Evolutionary conservation across 2,888 invertebrate species (phyloP), one percentile per base, ranked within the genome.

Genomic region (Leucophenga maculata): DNA sequence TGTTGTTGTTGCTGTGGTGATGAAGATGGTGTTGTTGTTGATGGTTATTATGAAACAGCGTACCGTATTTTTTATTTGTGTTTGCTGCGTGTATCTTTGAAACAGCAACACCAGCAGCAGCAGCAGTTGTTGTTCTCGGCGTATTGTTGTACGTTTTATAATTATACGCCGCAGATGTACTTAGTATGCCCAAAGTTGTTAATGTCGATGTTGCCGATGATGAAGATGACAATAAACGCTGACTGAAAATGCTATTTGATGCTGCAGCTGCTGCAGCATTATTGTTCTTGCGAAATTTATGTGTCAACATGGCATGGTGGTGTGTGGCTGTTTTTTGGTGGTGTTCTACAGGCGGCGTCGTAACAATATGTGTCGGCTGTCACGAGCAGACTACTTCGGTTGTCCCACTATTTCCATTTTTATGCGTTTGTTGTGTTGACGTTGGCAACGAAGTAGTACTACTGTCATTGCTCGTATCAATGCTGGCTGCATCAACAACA

Each of bases 321-420:
- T 64, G 50, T 64, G 65, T 31, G 18, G 39, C 4, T 59, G 32
- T 26, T 14, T 20, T 18, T 20, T 55, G 65, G 48, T 65, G 52
- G 48, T 18, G 65, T 11, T 64, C 44, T 64, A 48, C 62, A 22
- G 60, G 50, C n/a, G 39, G 57, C 26, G 67, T 26, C 55, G 57
- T 50, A 18, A 16, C 26, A 44, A 65, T 44, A 69, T 57, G 60
- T 78, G 83, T 82, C 78, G 79, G 82, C 85, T 86, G 89, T 88
- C 88, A 88, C 88, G 89, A 88, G 70, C 88, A 88, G 62, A 87
- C 87, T 54, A 89, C 88, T 77, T 88, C 89, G 64, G 88, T 74
- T 73, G 86, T 78, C 64, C 82, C 68, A 68, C 62, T 80, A 67
- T 64, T 78, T 69, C 57, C 72, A 55, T 64, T 78, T 60, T 75